A percentile compares a stretch with the other conserved stretches of the same genome.
Conservation (phyloP, 2,797 vertebrate species). For the Balearica regulorum region DNA sequence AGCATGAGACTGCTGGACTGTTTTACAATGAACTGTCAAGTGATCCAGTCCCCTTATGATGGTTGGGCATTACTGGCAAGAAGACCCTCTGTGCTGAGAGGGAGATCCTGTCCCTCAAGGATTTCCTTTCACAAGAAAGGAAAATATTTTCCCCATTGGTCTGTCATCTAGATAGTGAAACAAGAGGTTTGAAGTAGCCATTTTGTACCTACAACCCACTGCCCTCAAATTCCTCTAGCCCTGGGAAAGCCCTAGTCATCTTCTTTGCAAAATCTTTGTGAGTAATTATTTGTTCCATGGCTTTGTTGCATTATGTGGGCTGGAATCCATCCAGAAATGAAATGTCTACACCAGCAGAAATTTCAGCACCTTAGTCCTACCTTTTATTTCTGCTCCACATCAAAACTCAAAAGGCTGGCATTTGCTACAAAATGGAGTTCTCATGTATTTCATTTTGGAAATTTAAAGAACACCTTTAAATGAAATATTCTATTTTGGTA, state of each 20-base stretch:
- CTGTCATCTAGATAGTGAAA: background rate
- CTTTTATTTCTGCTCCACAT: background rate
- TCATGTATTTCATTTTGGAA: background rate
- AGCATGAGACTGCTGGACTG: background rate
- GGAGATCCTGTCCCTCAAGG: background rate
- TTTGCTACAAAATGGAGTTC: background rate
- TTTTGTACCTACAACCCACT: background rate
- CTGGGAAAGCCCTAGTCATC: background rate
- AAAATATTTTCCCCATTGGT: background rate
- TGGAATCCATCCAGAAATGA: background rate
- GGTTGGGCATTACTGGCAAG: background rate
- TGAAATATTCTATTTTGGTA: background rate
- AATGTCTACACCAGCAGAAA: background rate
- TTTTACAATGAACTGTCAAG: background rate
- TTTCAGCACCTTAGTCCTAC: background rate
- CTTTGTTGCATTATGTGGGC: background rate
- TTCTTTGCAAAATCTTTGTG: background rate
- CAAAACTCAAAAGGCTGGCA: background rate
- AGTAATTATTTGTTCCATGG: background rate
- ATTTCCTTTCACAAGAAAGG: background rate
- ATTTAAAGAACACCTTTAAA: background rate
- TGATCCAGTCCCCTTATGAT: background rate
- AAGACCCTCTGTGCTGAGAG: background rate
- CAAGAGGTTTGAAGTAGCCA: background rate
- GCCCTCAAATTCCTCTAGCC: background rate